Conservation (phyloP, 2,113 vertebrate genomes). For the Telmatochromis brachygnathus region DNA sequence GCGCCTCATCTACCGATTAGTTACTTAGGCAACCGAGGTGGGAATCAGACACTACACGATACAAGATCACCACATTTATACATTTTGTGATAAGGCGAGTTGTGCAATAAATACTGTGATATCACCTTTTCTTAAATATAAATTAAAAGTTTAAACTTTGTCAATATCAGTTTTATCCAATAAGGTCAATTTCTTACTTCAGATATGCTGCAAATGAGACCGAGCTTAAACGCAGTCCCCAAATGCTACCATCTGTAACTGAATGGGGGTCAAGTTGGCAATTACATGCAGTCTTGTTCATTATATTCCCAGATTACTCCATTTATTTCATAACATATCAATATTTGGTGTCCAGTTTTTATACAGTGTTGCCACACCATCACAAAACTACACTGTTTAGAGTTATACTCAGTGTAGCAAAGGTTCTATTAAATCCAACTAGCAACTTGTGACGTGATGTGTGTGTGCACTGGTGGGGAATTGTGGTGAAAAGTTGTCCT, state of each 20-base stretch:
- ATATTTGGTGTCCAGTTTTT: not conserved
- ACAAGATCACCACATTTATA: not conserved
- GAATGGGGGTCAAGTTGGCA: not conserved
- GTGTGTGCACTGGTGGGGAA: not conserved
- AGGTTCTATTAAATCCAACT: not conserved
- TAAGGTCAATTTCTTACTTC: not conserved
- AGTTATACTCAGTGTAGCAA: not conserved
- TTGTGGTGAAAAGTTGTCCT: not conserved
- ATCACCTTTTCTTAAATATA: not conserved
- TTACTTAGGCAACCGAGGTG: not conserved
- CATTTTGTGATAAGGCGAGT: not conserved
- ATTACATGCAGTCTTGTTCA: not conserved
- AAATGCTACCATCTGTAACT: not conserved
- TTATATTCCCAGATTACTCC: not conserved
- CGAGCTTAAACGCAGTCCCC: not conserved
- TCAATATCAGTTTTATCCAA: not conserved
- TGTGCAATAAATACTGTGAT: not conserved
- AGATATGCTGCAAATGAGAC: not conserved
- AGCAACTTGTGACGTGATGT: not conserved
- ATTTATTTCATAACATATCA: not conserved
- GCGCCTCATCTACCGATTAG: not conserved
- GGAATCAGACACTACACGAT: not conserved
- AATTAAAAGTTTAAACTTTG: not conserved
- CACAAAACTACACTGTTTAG: not conserved
- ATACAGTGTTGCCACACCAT: not conserved